phyloP scores from a whole-genome alignment of 2,113 vertebrate genomes.

The Psephotus haematonotus region DNA sequence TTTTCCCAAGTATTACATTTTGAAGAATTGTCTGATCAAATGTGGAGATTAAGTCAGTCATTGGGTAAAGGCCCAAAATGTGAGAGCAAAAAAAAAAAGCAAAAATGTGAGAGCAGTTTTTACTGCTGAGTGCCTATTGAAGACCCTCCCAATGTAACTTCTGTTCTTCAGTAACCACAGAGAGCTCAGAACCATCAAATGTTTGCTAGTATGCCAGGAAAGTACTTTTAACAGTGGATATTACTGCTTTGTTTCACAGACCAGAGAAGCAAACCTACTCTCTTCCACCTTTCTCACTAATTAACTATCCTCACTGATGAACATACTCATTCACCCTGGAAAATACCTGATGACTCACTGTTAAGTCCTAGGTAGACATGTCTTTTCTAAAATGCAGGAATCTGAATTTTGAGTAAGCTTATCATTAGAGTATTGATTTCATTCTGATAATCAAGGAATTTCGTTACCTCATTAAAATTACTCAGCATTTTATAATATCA shows the following conservation, averaged over 20 bases:
- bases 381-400: neutral
- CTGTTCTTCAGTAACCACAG: neutral
- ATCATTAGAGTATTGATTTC: neutral
- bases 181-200: neutral
- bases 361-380: neutral
- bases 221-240: neutral
- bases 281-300: neutral
- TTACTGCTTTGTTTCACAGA: neutral
- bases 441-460: neutral
- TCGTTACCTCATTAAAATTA: neutral
- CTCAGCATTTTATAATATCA: neutral
- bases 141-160: neutral
- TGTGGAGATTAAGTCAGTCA: neutral
- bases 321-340: neutral
- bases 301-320: neutral
- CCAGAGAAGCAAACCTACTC: fast-evolving
- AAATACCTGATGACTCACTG: neutral
- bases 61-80: neutral
- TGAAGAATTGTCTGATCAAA: neutral
- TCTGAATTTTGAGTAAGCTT: neutral
- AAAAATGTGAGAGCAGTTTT: neutral
- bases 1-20: neutral
- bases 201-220: neutral
- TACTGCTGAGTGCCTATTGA: neutral
- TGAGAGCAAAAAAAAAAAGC: neutral